Base-by-base conservation (phyloP, 2,888 invertebrate genomes). In the Ypsolopha scabrella region DNA sequence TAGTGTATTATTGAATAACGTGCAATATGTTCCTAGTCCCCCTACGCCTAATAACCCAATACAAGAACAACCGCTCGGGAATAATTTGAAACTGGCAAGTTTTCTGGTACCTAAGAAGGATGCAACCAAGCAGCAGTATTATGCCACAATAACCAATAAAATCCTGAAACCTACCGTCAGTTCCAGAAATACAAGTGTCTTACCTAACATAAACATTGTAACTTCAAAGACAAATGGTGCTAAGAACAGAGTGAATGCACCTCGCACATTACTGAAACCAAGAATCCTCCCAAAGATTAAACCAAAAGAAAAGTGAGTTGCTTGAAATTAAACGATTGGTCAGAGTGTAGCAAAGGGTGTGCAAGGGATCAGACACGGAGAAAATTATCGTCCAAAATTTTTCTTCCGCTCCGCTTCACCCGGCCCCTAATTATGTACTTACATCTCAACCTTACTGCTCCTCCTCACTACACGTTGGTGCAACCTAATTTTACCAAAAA, bases 231-330 rank as follows among this genome's bases (percentile, higher is more conserved):
- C n/a, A 1, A 35, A 34, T 44, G 35, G 35, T 7, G 14, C 10
- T 6, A 41, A 33, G 9, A 48, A n/a, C 8, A 41, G 36, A 43
- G 11, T 43, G 13, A 48, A 33, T 43, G 10, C 14, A 41, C 43
- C 41, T 48, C 38, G 48, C 7, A 49, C 45, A n/a, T 14, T 49
- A 11, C 11, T 49, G 11, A 37, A 43, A 10, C 48, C 46, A 52
- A 74, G 73, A 68, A 61, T 68, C 57, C 60, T 75, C 59, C 80
- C 82, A 80, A 85, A 83, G 78, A 78, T 64, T 43, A 80, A 76
- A 57, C 80, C 80, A 70, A 83, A 80, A 69, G 83, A 83, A 57
- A 71, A 67, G 82, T 83, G 71, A 73, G 80, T 75, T 41, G 48
- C n/a, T 24, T 24, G 24, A 24, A 24, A n/a, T n/a, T n/a, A n/a